Evolutionary conservation across 92 coral and sea anemone genomes (phyloP).

Genomic region (Epizoanthus rinbou): DNA sequence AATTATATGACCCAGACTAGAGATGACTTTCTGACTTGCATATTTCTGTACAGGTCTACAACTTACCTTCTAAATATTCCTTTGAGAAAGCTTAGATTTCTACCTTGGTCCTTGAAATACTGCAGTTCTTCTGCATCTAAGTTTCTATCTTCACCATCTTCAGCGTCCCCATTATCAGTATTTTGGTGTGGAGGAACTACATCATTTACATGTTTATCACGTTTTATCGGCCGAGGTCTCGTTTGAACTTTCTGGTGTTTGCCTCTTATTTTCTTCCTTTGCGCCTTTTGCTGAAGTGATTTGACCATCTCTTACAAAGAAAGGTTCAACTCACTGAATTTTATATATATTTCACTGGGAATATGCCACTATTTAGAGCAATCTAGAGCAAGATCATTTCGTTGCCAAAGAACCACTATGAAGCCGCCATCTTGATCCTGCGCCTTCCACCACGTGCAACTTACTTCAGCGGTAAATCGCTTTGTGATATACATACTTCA

Average conservation of each 20-base stretch:
- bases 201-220: neutral
- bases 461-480: slow-evolving; percentile 13
- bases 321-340: neutral
- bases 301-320: slow-evolving; percentile 24
- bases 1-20: too few relatives aligned
- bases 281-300: neutral
- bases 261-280: slow-evolving; percentile 8
- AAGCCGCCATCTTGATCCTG: slow-evolving; percentile 9
- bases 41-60: too few relatives aligned
- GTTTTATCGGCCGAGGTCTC: neutral
- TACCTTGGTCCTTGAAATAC: slow-evolving; percentile 21
- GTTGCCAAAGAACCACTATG: neutral
- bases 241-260: neutral
- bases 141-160: neutral
- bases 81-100: slow-evolving; percentile 29
- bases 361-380: neutral
- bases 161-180: neutral
- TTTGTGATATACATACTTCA: neutral
- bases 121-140: slow-evolving; percentile 34
- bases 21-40: too few relatives aligned
- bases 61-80: slow-evolving; percentile 18
- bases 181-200: neutral
- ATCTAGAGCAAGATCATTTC: neutral
- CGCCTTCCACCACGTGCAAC: slow-evolving; percentile 25
- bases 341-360: neutral